These are phyloP conservation scores for Nyctalus aviator DNA, from an alignment of 2,797 vertebrate species.

Conservation along the genomic window DNA sequence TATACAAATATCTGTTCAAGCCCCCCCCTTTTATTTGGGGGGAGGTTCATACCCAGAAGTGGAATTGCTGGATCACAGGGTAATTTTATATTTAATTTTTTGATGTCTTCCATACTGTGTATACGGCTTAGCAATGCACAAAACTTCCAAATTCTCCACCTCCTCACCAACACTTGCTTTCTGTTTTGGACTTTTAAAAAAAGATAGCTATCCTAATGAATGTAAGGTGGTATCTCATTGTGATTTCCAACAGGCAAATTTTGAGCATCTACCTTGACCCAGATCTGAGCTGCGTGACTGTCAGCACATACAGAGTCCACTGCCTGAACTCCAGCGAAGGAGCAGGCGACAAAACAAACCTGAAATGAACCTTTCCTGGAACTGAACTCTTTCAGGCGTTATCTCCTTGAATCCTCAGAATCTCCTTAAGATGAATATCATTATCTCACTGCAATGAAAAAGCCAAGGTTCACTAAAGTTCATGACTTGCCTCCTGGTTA, in stretches of 20 bases:
- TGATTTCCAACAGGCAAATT: conserved; percentile 48
- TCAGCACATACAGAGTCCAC: background rate
- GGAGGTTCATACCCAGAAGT: background rate
- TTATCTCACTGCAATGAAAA: background rate
- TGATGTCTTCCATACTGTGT: background rate
- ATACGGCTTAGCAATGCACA: background rate
- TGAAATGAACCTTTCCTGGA: background rate
- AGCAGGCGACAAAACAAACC: background rate
- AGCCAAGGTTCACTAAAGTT: background rate
- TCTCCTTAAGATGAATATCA: background rate
- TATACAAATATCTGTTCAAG: background rate
- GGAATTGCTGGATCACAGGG: background rate
- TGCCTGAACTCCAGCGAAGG: background rate
- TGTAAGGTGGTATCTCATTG: background rate
- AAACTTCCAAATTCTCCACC: background rate
- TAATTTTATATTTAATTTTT: background rate
- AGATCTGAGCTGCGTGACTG: background rate
- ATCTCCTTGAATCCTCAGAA: background rate
- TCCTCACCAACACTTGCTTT: background rate
- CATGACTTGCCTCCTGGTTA: background rate
- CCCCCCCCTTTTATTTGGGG: background rate
- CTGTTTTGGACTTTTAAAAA: background rate
- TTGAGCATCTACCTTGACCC: background rate
- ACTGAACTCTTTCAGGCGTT: background rate
- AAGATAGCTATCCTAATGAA: background rate